Evolutionary conservation across 1,140 invertebrate genomes (phyloP), one percentile per base, ranked within the genome.

Genomic region (Pomacea maculata): DNA sequence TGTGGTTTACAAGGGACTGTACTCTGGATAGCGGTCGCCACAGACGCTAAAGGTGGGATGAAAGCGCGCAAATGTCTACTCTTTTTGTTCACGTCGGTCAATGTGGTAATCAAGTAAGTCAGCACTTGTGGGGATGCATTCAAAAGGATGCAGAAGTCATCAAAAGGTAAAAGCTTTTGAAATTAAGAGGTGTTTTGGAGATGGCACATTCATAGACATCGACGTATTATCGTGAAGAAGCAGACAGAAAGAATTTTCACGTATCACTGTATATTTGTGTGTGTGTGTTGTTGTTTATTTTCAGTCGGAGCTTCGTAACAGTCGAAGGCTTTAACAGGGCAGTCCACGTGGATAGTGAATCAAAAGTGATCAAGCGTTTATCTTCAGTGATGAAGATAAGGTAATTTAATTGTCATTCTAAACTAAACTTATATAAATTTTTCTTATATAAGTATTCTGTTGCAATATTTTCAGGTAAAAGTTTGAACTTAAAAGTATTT

Each of bases 51-150:
- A 61, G 11, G 57, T 14, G 11, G 57, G 1, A 6, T 61, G 57
- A 61, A 61, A 61, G 9, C 57, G 15, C 11, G 21, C 81, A 73
- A 29, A 89, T 88, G 87, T 86, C 88, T 15, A 85, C 86, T 19
- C 85, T 89, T 15, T 85, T 87, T 80, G 54, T 89, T 11, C 87
- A 90, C 45, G 85, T 88, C 75, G 88, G 89, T 34, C 89, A 90
- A 70, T 90, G 88, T 83, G 89, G 89, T 73, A 90, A 90, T 75
- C 89, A 90, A 82, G 81, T 89, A 55, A 86, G 89, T n/a, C 82
- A 84, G 14, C 64, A 80, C 17, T 84, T 89, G 67, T 88, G 86
- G 88, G 87, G 86, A 52, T 83, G 80, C 67, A 70, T 85, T 52
- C 34, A 72, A 10, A 83, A 85, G 21, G 86, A 88, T 75, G 78